Evolutionary conservation across 2,797 vertebrate genomes (phyloP).

Genomic region (Cheirogaleus major): DNA sequence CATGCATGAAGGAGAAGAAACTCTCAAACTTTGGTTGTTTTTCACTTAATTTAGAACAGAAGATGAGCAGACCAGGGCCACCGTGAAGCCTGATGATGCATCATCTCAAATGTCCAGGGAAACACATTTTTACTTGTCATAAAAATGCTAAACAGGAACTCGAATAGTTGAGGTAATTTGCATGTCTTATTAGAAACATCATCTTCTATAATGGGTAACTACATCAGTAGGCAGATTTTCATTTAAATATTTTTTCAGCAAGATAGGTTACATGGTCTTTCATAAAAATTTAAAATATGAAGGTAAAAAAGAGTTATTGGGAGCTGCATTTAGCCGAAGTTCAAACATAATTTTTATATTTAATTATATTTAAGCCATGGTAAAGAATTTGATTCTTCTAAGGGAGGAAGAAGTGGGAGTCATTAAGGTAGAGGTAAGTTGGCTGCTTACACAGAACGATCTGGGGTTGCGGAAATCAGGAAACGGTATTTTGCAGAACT

Average conservation of each 20-base stretch:
- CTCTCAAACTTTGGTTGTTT: not conserved
- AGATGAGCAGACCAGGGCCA: not conserved
- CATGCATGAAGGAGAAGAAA: not conserved
- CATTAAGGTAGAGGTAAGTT: not conserved
- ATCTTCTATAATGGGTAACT: not conserved
- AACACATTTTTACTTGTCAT: not conserved
- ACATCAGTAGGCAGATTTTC: not conserved
- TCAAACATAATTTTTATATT: not conserved
- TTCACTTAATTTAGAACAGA: not conserved
- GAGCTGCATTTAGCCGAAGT: not conserved
- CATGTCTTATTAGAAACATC: not conserved
- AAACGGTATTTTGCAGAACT: not conserved
- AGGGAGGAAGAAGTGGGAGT: accelerated
- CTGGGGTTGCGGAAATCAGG: not conserved
- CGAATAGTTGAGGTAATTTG: not conserved
- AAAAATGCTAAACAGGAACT: not conserved
- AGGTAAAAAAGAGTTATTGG: not conserved
- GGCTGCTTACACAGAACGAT: not conserved
- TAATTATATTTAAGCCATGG: not conserved
- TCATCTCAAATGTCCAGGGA: not conserved
- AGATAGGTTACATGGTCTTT: not conserved
- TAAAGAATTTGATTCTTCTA: not conserved
- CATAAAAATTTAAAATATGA: not conserved
- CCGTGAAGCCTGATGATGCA: not conserved
- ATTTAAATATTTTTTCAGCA: not conserved